A percentile compares a stretch with the other conserved stretches of the same genome.
These are phyloP conservation scores for Casuarius casuarius DNA, from an alignment of 2,113 vertebrate species.

Conservation along the genomic window DNA sequence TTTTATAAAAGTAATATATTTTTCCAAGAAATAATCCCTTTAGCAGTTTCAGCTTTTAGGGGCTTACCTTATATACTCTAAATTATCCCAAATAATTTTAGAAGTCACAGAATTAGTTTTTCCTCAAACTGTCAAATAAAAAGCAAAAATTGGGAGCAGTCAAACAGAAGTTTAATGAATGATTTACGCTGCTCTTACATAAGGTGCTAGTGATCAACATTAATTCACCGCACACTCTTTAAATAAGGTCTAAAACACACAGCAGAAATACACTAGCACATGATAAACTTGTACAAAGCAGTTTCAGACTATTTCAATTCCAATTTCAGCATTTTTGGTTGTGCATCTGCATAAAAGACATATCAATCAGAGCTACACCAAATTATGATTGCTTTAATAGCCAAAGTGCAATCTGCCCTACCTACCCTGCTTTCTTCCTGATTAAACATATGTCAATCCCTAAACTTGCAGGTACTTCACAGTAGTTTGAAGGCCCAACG, in stretches of 20 bases:
- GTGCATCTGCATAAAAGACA: not conserved
- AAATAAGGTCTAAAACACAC: not conserved
- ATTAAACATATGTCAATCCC: not conserved
- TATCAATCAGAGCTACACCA: accelerated
- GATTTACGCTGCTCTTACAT: not conserved
- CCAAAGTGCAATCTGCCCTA: not conserved
- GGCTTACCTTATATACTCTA: not conserved
- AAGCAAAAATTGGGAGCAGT: not conserved
- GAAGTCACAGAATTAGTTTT: not conserved
- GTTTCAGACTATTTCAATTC: not conserved
- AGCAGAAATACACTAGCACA: accelerated
- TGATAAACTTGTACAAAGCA: not conserved
- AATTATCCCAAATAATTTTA: not conserved
- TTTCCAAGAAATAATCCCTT: not conserved
- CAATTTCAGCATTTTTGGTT: not conserved
- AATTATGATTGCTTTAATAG: not conserved
- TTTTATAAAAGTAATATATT: not conserved
- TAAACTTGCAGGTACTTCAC: accelerated
- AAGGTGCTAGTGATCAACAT: not conserved
- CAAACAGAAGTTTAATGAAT: not conserved
- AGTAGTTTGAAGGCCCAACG: accelerated
- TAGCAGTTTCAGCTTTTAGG: not conserved
- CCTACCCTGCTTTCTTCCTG: not conserved
- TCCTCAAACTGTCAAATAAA: not conserved
- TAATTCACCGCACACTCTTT: not conserved